Conservation (phyloP, 2,113 vertebrate genomes). For the Halcyon senegalensis region DNA sequence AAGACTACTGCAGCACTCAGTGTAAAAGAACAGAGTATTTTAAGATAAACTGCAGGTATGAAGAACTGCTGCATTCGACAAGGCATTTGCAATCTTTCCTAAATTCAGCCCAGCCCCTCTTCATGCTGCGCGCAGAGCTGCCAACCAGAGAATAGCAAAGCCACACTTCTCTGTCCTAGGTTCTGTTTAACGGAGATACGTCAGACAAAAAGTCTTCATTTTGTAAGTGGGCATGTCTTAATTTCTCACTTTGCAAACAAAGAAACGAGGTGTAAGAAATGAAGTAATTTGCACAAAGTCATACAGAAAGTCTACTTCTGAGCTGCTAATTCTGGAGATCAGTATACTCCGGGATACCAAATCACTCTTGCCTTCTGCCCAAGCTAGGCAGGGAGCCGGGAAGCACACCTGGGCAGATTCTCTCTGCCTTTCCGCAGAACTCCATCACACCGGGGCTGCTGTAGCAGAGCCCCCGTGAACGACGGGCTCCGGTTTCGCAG, state of each 20-base stretch:
- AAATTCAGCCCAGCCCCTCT: neutral
- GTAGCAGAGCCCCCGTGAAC: neutral
- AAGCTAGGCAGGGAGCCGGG: neutral
- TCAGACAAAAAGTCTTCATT: neutral
- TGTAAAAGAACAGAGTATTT: neutral
- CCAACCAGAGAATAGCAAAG: neutral
- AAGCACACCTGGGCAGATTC: neutral
- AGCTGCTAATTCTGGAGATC: neutral
- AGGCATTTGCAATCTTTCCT: neutral
- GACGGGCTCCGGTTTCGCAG: neutral
- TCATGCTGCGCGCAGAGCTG: neutral
- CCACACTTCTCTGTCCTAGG: neutral
- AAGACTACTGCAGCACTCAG: neutral
- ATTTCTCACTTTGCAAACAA: neutral
- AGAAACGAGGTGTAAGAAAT: neutral
- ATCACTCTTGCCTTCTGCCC: neutral
- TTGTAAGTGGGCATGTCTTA: rapidly evolving
- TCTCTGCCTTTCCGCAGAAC: neutral
- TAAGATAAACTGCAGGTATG: neutral
- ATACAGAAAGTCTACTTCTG: neutral
- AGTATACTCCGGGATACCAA: neutral
- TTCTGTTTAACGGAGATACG: neutral
- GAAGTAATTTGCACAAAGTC: neutral
- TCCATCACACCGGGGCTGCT: neutral
- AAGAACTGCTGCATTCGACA: neutral